phyloP scores from a whole-genome alignment of 2,113 vertebrate genomes.

The Struthidea cinerea region DNA sequence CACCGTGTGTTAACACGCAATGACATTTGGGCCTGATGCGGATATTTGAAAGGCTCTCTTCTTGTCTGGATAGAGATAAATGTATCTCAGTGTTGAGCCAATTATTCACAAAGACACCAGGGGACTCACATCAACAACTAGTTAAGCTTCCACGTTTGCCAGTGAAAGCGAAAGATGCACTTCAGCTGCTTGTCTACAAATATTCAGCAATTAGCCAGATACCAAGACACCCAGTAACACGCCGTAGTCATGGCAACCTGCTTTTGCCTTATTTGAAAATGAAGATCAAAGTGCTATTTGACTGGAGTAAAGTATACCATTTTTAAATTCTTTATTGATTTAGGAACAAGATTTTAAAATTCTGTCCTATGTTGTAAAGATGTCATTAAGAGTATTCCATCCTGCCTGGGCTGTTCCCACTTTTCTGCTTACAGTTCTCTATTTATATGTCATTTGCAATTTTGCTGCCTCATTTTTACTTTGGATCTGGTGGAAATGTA shows the following conservation, averaged over 20 bases:
- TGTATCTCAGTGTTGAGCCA: neutral
- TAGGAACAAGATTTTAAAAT: slow-evolving; percentile 12
- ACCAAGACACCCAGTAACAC: slow-evolving; percentile 15
- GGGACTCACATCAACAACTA: slow-evolving; percentile 21
- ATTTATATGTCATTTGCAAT: neutral
- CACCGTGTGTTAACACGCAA: neutral
- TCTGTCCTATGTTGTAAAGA: neutral
- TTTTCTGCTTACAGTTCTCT: neutral
- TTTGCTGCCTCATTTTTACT: neutral
- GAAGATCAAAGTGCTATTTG: slow-evolving; percentile 32
- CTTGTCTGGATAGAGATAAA: neutral
- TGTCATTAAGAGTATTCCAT: neutral
- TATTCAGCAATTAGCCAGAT: slow-evolving; percentile 47
- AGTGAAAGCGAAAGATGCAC: neutral
- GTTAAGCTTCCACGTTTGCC: slow-evolving; percentile 3
- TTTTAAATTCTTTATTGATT: slow-evolving; percentile 23
- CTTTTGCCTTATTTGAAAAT: slow-evolving; percentile 24
- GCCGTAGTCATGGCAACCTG: slow-evolving; percentile 56
- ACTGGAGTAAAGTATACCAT: neutral
- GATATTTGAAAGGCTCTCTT: neutral
- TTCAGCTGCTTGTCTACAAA: slow-evolving; percentile 56
- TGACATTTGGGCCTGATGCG: neutral
- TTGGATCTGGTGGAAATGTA: neutral
- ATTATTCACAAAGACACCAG: neutral
- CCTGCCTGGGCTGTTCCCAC: neutral